phyloP scores from a whole-genome alignment of 2,888 invertebrate genomes.

The Parelbella ahira region DNA sequence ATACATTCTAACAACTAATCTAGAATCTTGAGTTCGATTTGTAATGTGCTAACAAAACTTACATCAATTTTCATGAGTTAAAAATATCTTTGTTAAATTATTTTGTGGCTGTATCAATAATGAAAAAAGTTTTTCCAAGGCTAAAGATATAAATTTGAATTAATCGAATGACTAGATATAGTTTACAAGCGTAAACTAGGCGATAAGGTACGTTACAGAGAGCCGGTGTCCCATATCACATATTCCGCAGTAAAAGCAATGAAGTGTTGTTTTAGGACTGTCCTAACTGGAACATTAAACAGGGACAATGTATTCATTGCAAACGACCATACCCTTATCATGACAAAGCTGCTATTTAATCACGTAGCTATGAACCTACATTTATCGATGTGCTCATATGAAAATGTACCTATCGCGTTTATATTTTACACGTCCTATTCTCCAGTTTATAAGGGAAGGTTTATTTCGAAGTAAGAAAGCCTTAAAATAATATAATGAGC shows the following conservation, averaged over 20 bases:
- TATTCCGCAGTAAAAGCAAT: constrained; percentile 20
- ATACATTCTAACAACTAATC: too few species aligned
- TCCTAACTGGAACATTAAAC: constrained; percentile 44
- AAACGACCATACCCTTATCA: constrained; percentile 38
- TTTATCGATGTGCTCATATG: constrained; percentile 2
- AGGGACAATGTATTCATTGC: constrained; percentile 58
- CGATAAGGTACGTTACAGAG: constrained; percentile 14
- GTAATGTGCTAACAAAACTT: too few species aligned
- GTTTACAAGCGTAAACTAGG: constrained; percentile 14
- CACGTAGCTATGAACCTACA: constrained; percentile 18
- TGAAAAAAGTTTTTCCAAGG: too few species aligned
- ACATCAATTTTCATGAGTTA: too few species aligned
- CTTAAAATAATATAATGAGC: too few species aligned
- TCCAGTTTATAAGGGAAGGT: too few species aligned
- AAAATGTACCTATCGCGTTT: too few species aligned
- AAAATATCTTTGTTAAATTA: too few species aligned
- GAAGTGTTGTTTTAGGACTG: constrained; percentile 59
- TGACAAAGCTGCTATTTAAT: constrained; percentile 20
- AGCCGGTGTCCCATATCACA: constrained; percentile 7
- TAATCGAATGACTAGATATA: constrained; percentile 12
- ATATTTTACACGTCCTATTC: too few species aligned
- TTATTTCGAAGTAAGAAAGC: too few species aligned
- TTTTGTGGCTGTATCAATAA: too few species aligned
- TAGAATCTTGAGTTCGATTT: too few species aligned
- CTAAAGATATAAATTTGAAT: constrained; percentile 11